Percentiles rank a stretch among this genome's conserved stretches.
These are phyloP conservation scores for Spea bombifrons DNA, from an alignment of 2,113 vertebrate species.

Conservation along the genomic window DNA sequence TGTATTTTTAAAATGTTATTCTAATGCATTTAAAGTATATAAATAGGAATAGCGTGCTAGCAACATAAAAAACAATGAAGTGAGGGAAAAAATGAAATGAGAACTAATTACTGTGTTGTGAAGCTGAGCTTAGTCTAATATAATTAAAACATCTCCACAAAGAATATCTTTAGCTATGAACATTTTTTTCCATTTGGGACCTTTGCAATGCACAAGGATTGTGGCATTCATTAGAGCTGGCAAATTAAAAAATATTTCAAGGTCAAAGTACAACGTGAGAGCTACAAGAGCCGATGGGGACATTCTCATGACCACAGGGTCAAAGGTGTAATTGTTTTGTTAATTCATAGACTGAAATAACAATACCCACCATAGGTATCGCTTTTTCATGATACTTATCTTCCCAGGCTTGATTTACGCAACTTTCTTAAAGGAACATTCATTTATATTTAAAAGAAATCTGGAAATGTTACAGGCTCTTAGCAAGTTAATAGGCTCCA, in stretches of 20 bases:
- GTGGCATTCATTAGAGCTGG: conserved; percentile 31
- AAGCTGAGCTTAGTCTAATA: conserved; percentile 37
- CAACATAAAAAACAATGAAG: conserved; percentile 42
- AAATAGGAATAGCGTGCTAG: conserved; percentile 11
- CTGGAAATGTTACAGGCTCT: no score
- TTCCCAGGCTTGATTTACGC: background rate
- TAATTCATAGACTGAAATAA: background rate
- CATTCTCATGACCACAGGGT: conserved; percentile 13
- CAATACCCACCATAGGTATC: background rate
- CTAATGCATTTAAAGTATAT: conserved; percentile 37
- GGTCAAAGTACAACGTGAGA: conserved; percentile 3
- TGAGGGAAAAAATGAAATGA: conserved; percentile 45
- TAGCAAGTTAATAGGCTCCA: no score
- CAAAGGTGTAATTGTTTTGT: conserved; percentile 24
- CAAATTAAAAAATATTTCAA: conserved; percentile 33
- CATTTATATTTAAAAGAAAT: background rate
- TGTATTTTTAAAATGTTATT: conserved; percentile 20
- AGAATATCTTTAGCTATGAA: conserved; percentile 27
- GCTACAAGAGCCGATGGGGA: background rate
- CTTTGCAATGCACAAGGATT: conserved; percentile 18
- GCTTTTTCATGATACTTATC: background rate
- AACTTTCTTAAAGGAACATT: background rate
- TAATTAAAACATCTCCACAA: conserved; percentile 43
- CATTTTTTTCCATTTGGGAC: conserved; percentile 32
- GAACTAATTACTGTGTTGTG: conserved; percentile 38